A percentile compares a stretch with the other conserved stretches of the same genome.
These are phyloP conservation scores for Neodiprion virginianus DNA, from an alignment of 1,140 invertebrate genomes.

Conservation along the genomic window DNA sequence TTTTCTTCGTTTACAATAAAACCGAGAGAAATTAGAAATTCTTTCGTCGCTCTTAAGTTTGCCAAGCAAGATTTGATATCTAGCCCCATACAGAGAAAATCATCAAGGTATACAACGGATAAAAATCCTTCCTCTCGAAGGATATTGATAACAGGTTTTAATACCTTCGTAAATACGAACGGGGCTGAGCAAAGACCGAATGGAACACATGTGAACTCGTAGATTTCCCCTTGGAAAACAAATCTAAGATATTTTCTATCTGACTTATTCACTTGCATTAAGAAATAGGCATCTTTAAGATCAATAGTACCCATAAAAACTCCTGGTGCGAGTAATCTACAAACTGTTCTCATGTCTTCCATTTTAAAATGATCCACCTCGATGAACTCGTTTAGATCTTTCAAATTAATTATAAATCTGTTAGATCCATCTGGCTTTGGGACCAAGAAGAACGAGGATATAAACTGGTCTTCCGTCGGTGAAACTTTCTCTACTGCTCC, in stretches of 20 bases:
- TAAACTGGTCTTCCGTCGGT: constrained; percentile 15
- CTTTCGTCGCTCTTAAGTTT: not conserved
- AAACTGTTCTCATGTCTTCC: constrained; percentile 30
- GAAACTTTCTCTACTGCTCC: too few relatives aligned
- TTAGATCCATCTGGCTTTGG: not conserved
- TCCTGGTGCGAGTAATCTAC: constrained; percentile 7
- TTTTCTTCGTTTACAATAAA: constrained; percentile 21
- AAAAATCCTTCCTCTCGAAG: constrained; percentile 25
- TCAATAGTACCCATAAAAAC: constrained; percentile 25
- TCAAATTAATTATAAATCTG: constrained; percentile 17
- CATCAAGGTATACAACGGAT: constrained; percentile 31
- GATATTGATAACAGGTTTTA: constrained; percentile 28
- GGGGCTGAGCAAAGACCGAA: constrained; percentile 29
- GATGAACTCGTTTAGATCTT: constrained; percentile 34
- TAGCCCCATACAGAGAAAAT: constrained; percentile 22
- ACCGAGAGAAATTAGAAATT: constrained; percentile 8
- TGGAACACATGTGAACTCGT: constrained; percentile 35
- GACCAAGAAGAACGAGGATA: constrained; percentile 43
- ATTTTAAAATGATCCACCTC: constrained; percentile 33
- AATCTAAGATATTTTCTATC: constrained; percentile 32
- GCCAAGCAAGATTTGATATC: not conserved
- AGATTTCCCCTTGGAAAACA: constrained; percentile 27
- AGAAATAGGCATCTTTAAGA: constrained; percentile 15
- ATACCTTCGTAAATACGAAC: constrained; percentile 29
- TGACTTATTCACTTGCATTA: not conserved